A percentile compares a stretch with the other conserved stretches of the same genome.
phyloP scores from a whole-genome alignment of 2,113 vertebrate species.

The Larimichthys crocea region DNA sequence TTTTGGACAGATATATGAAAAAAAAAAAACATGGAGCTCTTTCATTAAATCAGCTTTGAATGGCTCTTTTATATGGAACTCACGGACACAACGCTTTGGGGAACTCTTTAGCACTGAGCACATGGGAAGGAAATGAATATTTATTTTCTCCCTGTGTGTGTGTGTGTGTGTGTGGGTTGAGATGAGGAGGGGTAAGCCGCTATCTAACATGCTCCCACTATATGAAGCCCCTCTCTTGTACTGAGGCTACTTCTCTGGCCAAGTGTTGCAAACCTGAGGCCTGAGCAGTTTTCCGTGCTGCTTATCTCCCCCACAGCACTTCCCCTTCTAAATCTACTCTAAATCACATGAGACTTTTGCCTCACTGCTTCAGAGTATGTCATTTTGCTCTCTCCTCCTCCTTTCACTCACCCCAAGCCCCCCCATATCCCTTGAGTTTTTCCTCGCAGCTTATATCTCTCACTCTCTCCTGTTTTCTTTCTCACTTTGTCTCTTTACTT shows the following conservation, averaged over 20 bases:
- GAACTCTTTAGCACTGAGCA: conserved; percentile 41
- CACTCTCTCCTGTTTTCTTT: conserved; percentile 19
- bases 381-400: conserved; percentile 54
- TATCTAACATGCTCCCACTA: conserved; percentile 33
- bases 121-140: conserved; percentile 50
- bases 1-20: background rate
- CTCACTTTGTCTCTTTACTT: conserved; percentile 43
- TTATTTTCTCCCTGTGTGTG: conserved; percentile 20
- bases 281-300: conserved; percentile 50
- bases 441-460: conserved; percentile 46
- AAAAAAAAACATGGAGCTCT: background rate
- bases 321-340: conserved; percentile 65
- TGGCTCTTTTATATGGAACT: conserved; percentile 43
- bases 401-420: background rate
- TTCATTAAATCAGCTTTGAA: conserved; percentile 41
- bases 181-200: conserved; percentile 48
- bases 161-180: conserved; percentile 34
- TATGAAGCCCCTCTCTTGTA: conserved; percentile 36
- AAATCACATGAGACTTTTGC: conserved; percentile 69
- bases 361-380: conserved; percentile 61
- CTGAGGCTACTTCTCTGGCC: conserved; percentile 43
- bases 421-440: conserved; percentile 29
- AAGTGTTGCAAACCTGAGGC: conserved; percentile 53
- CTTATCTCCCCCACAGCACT: conserved; percentile 65
- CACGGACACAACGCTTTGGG: conserved; percentile 25